Evolutionary conservation across 2,113 vertebrate genomes (phyloP).

Genomic region (Callipepla californica): DNA sequence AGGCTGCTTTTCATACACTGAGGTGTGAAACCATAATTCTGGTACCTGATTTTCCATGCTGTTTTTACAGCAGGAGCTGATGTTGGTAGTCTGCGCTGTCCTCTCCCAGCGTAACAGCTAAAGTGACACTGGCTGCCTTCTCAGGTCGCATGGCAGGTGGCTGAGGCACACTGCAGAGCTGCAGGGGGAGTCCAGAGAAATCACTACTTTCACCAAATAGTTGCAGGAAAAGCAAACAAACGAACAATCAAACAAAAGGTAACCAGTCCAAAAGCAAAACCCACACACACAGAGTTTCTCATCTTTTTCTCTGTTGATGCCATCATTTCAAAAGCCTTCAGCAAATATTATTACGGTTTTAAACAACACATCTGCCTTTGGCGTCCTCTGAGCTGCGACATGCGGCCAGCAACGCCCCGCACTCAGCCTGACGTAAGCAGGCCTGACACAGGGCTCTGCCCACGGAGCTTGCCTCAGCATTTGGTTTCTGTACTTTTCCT

Average conservation of each 20-base stretch:
- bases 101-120: not conserved
- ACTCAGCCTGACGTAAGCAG: rapidly evolving
- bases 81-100: not conserved
- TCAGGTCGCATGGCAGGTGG: not conserved
- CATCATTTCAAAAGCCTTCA: not conserved
- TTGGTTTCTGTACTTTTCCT: slow-evolving; percentile 29
- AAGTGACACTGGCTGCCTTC: not conserved
- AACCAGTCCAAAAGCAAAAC: not conserved
- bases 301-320: not conserved
- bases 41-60: not conserved
- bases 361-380: not conserved
- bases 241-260: not conserved
- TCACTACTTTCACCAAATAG: not conserved
- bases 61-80: not conserved
- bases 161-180: not conserved
- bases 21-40: not conserved
- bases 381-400: not conserved
- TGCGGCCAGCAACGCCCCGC: rapidly evolving
- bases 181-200: not conserved
- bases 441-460: slow-evolving; percentile 7
- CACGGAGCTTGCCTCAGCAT: not conserved
- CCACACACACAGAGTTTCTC: not conserved
- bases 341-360: not conserved
- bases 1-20: not conserved
- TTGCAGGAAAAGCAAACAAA: not conserved